Conservation (phyloP, 1,140 invertebrate species). For the Trinorchestia longiramus region DNA sequence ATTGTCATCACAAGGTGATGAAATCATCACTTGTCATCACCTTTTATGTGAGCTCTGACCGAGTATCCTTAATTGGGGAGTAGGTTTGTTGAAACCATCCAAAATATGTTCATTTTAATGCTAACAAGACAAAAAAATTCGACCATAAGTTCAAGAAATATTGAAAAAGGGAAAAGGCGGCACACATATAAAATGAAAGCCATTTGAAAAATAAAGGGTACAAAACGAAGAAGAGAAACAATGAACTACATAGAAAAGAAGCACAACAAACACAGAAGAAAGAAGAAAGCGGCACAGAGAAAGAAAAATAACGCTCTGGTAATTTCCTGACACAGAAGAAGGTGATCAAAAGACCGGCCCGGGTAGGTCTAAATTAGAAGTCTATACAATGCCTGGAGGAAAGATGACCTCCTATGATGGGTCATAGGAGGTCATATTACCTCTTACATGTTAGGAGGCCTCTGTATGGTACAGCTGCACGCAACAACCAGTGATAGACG, state of each 20-base stretch:
- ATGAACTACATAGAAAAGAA: background rate
- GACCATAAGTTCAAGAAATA: no score
- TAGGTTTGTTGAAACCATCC: no score
- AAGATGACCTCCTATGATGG: constrained; percentile 47
- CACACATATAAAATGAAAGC: no score
- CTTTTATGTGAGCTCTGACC: no score
- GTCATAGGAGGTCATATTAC: constrained; percentile 38
- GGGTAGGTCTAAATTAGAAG: background rate
- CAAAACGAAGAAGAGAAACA: background rate
- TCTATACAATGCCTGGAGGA: background rate
- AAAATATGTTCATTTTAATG: no score
- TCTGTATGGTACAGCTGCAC: background rate
- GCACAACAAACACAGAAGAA: background rate
- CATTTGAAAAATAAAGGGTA: no score
- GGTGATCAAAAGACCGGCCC: background rate
- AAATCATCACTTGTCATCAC: no score
- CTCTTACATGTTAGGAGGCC: constrained; percentile 14
- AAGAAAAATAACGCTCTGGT: background rate
- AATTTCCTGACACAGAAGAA: background rate
- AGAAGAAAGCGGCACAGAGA: background rate
- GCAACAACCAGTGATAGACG: background rate
- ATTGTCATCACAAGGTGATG: no score
- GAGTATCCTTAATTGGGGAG: no score
- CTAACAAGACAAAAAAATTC: no score
- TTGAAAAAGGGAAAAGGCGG: no score